Percentiles rank a stretch among this genome's conserved stretches.
These are phyloP conservation scores for Hymenochirus boettgeri DNA, from an alignment of 2,113 vertebrate genomes.

Conservation along the genomic window DNA sequence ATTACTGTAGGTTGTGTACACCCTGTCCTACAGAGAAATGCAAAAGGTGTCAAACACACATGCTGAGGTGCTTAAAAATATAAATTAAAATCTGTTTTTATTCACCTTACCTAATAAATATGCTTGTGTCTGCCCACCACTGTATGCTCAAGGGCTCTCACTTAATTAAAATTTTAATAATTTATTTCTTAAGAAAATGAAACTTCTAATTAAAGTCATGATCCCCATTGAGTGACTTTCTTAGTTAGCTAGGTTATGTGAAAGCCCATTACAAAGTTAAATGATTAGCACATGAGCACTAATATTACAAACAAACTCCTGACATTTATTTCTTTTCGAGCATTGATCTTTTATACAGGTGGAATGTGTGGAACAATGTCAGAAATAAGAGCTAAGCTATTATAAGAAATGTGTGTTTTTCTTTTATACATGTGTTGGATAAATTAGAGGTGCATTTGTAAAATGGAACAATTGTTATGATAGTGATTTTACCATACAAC, in stretches of 20 bases:
- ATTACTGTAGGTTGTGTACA: too few relatives aligned
- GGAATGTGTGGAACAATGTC: too few relatives aligned
- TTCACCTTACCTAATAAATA: background rate
- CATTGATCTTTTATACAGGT: too few relatives aligned
- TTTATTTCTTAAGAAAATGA: conserved; percentile 5
- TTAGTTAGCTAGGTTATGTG: conserved; percentile 10
- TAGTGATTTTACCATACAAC: too few relatives aligned
- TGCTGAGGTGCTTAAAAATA: too few relatives aligned
- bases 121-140: background rate
- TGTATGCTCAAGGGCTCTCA: conserved; percentile 11
- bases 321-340: background rate
- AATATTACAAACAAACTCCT: background rate
- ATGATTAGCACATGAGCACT: background rate
- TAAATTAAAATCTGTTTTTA: background rate
- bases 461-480: too few relatives aligned
- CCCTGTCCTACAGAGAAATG: too few relatives aligned
- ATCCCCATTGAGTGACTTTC: conserved; percentile 5
- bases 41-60: too few relatives aligned
- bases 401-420: too few relatives aligned
- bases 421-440: too few relatives aligned
- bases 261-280: background rate
- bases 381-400: too few relatives aligned
- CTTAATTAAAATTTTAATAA: conserved; percentile 14
- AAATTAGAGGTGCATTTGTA: too few relatives aligned
- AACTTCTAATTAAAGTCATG: conserved; percentile 31